Percentiles rank a stretch among this genome's conserved stretches.
Conservation (phyloP, 1,140 invertebrate species). For the Plodia interpunctella region DNA sequence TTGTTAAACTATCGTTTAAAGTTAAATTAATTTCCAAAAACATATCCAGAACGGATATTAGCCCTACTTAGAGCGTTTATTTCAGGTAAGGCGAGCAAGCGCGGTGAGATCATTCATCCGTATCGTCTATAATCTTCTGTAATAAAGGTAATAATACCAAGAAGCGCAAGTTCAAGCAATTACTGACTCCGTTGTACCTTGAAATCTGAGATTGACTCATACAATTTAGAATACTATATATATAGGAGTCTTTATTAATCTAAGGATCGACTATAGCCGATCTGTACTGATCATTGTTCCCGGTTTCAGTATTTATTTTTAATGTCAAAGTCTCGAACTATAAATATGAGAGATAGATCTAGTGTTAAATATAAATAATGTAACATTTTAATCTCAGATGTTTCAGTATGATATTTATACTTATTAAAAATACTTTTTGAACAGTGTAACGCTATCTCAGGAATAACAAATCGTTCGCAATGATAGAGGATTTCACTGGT, state of each 20-base stretch:
- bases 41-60: background rate
- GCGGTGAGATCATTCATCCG: conserved; percentile 15
- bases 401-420: no score
- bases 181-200: conserved; percentile 22
- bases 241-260: no score
- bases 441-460: no score
- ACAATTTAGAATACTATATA: no score
- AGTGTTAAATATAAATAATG: no score
- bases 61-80: background rate
- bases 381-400: no score
- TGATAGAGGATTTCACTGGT: background rate
- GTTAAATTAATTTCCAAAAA: background rate
- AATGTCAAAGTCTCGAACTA: no score
- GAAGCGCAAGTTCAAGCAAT: conserved; percentile 22
- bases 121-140: conserved; percentile 32
- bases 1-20: no score
- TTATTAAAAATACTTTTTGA: no score
- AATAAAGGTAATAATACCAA: conserved; percentile 32
- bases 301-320: background rate
- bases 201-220: conserved; percentile 15
- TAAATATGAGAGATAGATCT: no score
- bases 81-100: conserved; percentile 9
- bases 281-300: background rate
- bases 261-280: background rate
- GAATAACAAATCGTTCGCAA: background rate